Conservation (phyloP, 2,888 invertebrate species). For the Andrena minutula region DNA sequence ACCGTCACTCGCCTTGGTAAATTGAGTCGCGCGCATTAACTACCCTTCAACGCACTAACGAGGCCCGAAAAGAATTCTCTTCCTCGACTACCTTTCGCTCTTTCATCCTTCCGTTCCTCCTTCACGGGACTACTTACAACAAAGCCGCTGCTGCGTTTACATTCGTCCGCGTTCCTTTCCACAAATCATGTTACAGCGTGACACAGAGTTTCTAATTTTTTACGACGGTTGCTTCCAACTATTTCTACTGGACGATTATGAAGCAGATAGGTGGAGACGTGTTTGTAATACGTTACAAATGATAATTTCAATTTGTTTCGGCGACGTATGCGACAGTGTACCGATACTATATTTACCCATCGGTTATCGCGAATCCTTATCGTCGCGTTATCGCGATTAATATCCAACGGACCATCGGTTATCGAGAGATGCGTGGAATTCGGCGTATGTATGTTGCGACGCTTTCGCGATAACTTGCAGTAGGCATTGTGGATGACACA, state of each 20-base stretch:
- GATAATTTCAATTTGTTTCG: conserved; percentile 20
- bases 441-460: no score
- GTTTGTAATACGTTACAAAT: conserved; percentile 18
- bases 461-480: neutral
- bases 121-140: neutral
- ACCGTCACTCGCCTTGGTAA: conserved; percentile 51
- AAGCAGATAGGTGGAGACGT: neutral
- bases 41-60: neutral
- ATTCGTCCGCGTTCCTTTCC: no score
- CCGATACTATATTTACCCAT: neutral
- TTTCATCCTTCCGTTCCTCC: neutral
- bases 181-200: no score
- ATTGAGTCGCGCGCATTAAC: conserved; percentile 23
- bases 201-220: no score
- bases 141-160: no score
- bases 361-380: conserved; percentile 23
- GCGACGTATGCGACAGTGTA: neutral
- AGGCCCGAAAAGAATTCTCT: neutral
- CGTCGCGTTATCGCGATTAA: conserved; percentile 16
- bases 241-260: no score
- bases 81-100: neutral
- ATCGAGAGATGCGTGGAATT: neutral
- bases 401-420: conserved; percentile 2
- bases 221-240: no score
- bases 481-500: no score